Base-by-base conservation (phyloP, 2,797 vertebrate species). In the Sebastes oblongus region DNA sequence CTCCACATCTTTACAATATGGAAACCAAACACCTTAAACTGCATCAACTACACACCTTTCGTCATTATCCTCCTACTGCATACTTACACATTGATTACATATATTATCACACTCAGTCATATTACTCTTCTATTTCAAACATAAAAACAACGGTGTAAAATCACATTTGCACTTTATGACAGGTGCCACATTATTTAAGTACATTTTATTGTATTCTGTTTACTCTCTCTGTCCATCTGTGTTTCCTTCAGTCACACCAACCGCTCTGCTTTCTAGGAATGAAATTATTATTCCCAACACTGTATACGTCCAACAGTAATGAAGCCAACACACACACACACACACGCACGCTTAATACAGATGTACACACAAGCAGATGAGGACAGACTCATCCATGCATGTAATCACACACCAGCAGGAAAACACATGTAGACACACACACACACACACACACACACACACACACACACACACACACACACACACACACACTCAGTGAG, bases 401-500 rank as follows among this genome's bases (percentile, higher is more conserved):
- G 58, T 32, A 75, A 79, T 42, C 24, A 36, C 70, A 66, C 39
- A 46, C 20, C 18, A 64, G 66, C 52, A 66, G 0, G 12, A 22
- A 69, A 62, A 20, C 59, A 25, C 24, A 11, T 2, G 29, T 14
- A 16, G 29, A 22, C 30, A 25, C 55, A 52, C 77, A 20, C 60
- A 29, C 64, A 73, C 25, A 32, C 78, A 75, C 24, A 18, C 30
- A n/a, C 62, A 36, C 77, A 5, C 60, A 22, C 67, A 80, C 58
- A 32, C 34, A 25, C 34, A 54, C 52, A 66, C 36, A 77, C 30
- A 36, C 60, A 58, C 50, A 46, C 22, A 54, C 64, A 70, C 50
- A 34, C 59, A 73, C 25, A 32, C 78, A 78, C n/a, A 64, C 52
- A 59, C 72, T 78, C 20, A 4, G 14, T 24, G 50, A 70, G 64